Evolutionary conservation across 2,888 invertebrate genomes (phyloP), one percentile per base, ranked within the genome.

Genomic region (Xestia xanthographa): DNA sequence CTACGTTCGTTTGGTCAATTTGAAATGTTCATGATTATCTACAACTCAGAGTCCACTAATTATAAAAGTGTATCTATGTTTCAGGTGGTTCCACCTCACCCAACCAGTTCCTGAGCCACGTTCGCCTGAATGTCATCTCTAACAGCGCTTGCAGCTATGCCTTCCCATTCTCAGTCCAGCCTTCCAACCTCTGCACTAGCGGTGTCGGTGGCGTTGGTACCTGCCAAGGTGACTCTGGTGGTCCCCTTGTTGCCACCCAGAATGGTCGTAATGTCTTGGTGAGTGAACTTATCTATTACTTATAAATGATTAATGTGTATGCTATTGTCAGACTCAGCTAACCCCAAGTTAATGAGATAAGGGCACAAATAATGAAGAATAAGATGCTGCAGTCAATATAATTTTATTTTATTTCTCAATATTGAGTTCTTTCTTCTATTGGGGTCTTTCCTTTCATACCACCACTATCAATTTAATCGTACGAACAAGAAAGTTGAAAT

Each of bases 161-260:
- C 6, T 92, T 91, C 88, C 91, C 91, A 4, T 22, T 89, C 1
- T 66, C 86, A 14, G 4, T 94, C 0, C 89, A 88, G 14, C 38
- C 80, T 0, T 82, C 87, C 17, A 93, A 93, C 82, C 85, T 94
- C 60, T 94, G 94, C 82, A 93, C 92, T 43, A 93, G 92, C 77
- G 92, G 93, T 5, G 34, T 75, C 8, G 90, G 90, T 5, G 89
- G 88, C 20, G 72, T 78, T 9, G 87, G 93, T 50, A 86, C 90
- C 29, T 94, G 94, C 86, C 58, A 62, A 0, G 93, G 94, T 11
- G 94, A 94, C 80, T 93, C 94, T 29, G 94, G 94, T 34, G 94
- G 94, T 20, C 94, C 94, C 4, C 90, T 94, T 6, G 86, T 88
- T 20, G 74, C 88, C 1, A 70, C 11, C 20, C 85, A 89, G 5